Evolutionary conservation across 2,888 invertebrate genomes (phyloP), one percentile per base, ranked within the genome.

Genomic region (Thymelicus lineola): DNA sequence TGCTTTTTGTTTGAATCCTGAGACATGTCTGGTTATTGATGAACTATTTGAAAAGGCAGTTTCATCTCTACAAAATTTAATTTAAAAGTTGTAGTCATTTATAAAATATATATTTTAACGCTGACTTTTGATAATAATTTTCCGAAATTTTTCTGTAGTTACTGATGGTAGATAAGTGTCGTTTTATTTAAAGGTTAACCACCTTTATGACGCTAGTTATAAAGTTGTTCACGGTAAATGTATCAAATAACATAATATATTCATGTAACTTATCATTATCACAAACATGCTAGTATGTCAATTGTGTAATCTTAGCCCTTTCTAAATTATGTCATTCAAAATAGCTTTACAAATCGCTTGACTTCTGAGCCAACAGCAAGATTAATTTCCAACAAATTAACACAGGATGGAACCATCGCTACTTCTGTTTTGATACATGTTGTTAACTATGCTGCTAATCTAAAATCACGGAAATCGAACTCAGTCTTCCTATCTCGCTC

Each of bases 401-500:
- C 68, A 63, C 36, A 62, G 14, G 36, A 6, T 38, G 57, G 36
- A 63, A 69, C 36, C 48, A 14, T 48, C 35, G 10, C 35, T 42
- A 61, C 46, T 38, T 62, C 46, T 62, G 68, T 57, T 63, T 57
- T 48, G 48, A 58, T 69, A 58, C 48, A 63, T 57, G 61, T 28
- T 50, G 58, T 42, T 28, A 35, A 38, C 48, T 38, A 57, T 57
- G 57, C 45, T 36, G 58, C 63, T 63, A 63, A 69, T 69, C 57
- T 69, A 58, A 63, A 36, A 69, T 63, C 69, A 63, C 69, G 63
- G 69, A 69, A 69, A 58, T 69, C 63, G 15, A 9, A 45, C 17
- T 57, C 69, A 57, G 58, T 63, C 62, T 62, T 38, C 17, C 53
- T 48, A n/a, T 35, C 38, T 55, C 42, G 17, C 53, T 67, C 55